Base-by-base conservation (phyloP, 2,797 vertebrate species). In the Oryzias dopingdopingensis region DNA sequence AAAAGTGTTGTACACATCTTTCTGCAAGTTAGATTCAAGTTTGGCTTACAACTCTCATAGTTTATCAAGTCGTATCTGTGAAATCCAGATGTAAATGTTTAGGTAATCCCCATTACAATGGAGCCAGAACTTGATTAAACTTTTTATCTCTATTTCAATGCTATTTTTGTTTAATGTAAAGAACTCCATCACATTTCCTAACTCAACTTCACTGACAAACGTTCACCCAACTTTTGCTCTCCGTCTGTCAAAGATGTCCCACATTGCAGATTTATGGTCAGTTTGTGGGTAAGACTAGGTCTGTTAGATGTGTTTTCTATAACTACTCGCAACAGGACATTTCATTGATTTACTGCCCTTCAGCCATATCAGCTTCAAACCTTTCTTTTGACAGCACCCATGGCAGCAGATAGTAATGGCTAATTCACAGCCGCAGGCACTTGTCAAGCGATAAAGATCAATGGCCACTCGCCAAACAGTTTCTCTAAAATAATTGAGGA, bases 181-280 rank as follows among this genome's bases (percentile, higher is more conserved):
- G 24, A 52, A 23, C 8, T 32, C 44, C 49, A 6, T 52, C 52
- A 40, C 40, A 56, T 70, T 59, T 76, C 65, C 68, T 59, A 57
- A 68, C 73, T 82, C 78, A 73, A 75, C 81, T 85, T 81, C 79
- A 80, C 74, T 79, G 62, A 52, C 59, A 76, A 55, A 59, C 78
- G 53, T 66, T 60, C 73, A 3, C 54, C 51, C 56, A 71, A 16
- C 46, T 18, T 60, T 53, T 52, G 43, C 52, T 42, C 18, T 42
- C 56, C 47, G 44, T 26, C 54, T 56, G 64, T 65, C 56, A 18
- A 77, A 80, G 64, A 71, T 40, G 59, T 18, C 56, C 47, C 56
- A 49, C 67, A 62, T 64, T 29, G 68, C 37, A 68, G 47, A 70
- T 80, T 73, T 26, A 80, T 49, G 37, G 29, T 29, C 51, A 56